phyloP scores from a whole-genome alignment of 2,797 vertebrate species.

The Anas georgica region DNA sequence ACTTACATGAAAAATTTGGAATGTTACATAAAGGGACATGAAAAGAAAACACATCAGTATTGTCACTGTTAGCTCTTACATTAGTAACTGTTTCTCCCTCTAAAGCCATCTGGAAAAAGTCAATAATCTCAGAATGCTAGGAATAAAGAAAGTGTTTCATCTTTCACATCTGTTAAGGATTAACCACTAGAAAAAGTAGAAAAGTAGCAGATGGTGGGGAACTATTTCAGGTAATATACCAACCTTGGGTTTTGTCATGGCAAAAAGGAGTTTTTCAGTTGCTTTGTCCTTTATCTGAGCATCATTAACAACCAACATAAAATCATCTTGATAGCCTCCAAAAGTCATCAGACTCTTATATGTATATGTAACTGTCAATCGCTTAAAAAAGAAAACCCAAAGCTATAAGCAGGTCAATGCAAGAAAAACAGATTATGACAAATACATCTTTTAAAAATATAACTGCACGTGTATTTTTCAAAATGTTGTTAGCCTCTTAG shows the following conservation, averaged over 20 bases:
- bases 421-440: background rate
- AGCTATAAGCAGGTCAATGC: slow-evolving; percentile 8
- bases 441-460: background rate
- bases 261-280: slow-evolving; percentile 90
- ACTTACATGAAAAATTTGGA: background rate
- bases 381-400: slow-evolving; percentile 74
- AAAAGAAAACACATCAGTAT: background rate
- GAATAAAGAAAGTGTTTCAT: slow-evolving; percentile 38
- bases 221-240: slow-evolving; percentile 57
- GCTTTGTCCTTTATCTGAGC: slow-evolving; percentile 85
- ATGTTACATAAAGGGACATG: background rate
- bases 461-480: background rate
- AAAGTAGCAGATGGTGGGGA: slow-evolving; percentile 1
- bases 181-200: background rate
- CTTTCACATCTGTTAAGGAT: slow-evolving; percentile 9
- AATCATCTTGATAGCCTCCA: slow-evolving; percentile 91
- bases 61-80: slow-evolving; percentile 2
- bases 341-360: slow-evolving; percentile 92
- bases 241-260: slow-evolving; percentile 92
- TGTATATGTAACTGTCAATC: slow-evolving; percentile 83
- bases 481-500: background rate
- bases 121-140: slow-evolving; percentile 1
- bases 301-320: slow-evolving; percentile 90
- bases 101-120: slow-evolving; percentile 17
- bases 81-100: slow-evolving; percentile 4